Evolutionary conservation across 2,797 vertebrate genomes (phyloP), one percentile per base, ranked within the genome.

Genomic region (Pogoniulus pusillus): DNA sequence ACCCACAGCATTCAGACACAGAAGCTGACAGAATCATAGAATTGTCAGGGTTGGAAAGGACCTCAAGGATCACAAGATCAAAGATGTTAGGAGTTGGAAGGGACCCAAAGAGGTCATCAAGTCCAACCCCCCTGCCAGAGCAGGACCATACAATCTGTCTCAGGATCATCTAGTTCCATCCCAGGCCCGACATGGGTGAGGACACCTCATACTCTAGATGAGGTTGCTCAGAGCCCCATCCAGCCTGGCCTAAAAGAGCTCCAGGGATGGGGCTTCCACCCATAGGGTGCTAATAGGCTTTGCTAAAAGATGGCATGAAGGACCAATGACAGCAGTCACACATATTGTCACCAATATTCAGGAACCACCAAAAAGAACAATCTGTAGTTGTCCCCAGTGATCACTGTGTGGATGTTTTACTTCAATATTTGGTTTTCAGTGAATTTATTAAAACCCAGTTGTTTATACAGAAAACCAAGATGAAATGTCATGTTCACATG

Each of bases 401-500:
- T 85, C 55, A 53, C 4, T 78, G 69, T 74, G 72, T 30, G 29
- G 45, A 39, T 91, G 65, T 24, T 91, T 74, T 68, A 57, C 91
- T 82, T 93, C 73, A 70, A 45, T 79, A 53, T 47, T 59, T 77
- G 27, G n/a, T 62, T 94, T 87, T 92, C 4, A 3, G 62, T 91
- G 51, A 64, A 78, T 81, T 87, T 87, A 84, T 88, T 93, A 70
- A 54, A 39, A 54, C 22, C 35, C 35, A 70, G 16, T 54, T 70
- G 35, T 54, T 54, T 54, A 70, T n/a, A 13, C 35, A 70, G 68
- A 23, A 54, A 39, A 39, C 12, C 29, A 41, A 53, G 68, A 54
- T 89, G 55, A 91, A 94, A 93, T 93, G 69, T 11, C 12, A 1
- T 27, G 70, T 92, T 96, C 77, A 75, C 35, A 9, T 68, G 72